Base-by-base conservation (phyloP, 1,140 invertebrate species). In the Temnothorax longispinosus region DNA sequence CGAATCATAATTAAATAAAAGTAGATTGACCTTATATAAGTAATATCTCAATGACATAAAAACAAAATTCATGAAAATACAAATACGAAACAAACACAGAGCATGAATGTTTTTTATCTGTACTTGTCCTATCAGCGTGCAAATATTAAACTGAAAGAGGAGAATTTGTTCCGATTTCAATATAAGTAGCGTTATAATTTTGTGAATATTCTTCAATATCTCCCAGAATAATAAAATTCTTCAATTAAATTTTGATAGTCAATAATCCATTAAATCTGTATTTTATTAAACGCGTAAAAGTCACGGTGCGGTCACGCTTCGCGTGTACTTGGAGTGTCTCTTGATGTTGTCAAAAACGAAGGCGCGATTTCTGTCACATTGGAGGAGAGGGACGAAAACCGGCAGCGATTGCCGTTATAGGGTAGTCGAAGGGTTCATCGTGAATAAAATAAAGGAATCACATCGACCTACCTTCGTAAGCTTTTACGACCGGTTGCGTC, bases 381-480 rank as follows among this genome's bases (percentile, higher is more conserved):
- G 27, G 27, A 27, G 27, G 27, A 27, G 27, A 27, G 27, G 27
- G 41, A 15, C 4, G 18, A 35, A 78, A 50, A 78, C 4, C 11
- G 32, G 52, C 15, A n/a, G 74, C 3, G n/a, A 54, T 11, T 35
- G 13, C 7, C 1, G 4, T 1, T 27, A 47, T 27, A 47, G 0
- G 4, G 1, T 77, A 58, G 5, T 44, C n/a, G 13, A 15, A 13
- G 3, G 32, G 11, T 3, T 8, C 44, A 0, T n/a, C 0, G 4
- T 0, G 3, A 4, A 7, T 60, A 41, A 15, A 41, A 6, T 27
- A 27, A 41, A 7, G 6, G 3, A 10, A 78, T 47, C 1, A 44
- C 15, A 41, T 80, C 4, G 3, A 81, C 35, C 10, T 81, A 81
- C 47, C 64, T 81, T 44, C 18, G 54, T 21, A 38, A 60, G 7